Conservation (phyloP, 2,888 invertebrate genomes). For the Xestia rhomboidea region DNA sequence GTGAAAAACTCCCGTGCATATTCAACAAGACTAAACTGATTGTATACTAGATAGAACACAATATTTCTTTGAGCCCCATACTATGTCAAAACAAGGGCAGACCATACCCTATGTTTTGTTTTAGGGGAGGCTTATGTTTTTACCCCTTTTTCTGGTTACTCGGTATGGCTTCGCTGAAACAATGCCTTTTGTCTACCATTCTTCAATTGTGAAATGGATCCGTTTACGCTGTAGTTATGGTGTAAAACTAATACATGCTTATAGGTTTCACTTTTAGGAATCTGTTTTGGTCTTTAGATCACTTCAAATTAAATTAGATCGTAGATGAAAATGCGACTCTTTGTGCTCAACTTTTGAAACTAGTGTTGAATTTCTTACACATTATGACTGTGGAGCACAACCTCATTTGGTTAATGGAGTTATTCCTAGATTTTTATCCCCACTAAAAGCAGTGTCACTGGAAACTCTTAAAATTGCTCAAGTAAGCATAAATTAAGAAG, state of each 20-base stretch:
- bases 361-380: neutral
- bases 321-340: neutral
- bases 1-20: neutral
- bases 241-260: slow-evolving; percentile 9
- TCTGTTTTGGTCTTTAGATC: neutral
- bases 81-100: slow-evolving; percentile 44
- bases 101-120: slow-evolving; percentile 47
- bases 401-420: neutral
- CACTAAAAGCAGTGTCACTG: neutral
- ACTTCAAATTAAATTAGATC: slow-evolving; percentile 7
- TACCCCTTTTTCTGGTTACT: slow-evolving; percentile 63
- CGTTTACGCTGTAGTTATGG: slow-evolving; percentile 43
- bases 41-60: neutral
- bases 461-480: neutral
- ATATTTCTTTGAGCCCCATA: slow-evolving; percentile 25
- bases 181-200: slow-evolving; percentile 73
- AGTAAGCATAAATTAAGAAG: slow-evolving; percentile 20
- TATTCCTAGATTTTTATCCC: neutral
- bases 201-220: slow-evolving; percentile 68
- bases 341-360: neutral
- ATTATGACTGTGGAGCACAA: slow-evolving; percentile 10
- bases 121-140: slow-evolving; percentile 57
- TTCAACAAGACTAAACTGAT: slow-evolving; percentile 4
- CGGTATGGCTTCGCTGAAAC: slow-evolving; percentile 63
- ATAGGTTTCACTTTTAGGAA: slow-evolving; percentile 11